Evolutionary conservation across 2,888 invertebrate species (phyloP).

Genomic region (Autographa pulchrina): DNA sequence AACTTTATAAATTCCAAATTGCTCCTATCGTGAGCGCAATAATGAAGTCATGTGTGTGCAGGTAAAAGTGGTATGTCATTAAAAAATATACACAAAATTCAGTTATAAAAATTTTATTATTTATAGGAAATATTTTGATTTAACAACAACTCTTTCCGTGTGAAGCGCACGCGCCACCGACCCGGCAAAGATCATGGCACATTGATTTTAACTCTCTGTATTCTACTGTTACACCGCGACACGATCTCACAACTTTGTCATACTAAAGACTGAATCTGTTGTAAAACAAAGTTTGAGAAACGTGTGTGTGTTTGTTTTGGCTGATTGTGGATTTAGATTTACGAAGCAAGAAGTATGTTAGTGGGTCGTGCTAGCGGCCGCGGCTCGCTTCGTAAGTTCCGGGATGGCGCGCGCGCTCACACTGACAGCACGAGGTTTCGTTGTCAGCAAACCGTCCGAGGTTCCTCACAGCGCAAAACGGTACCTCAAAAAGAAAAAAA

Average conservation of each 20-base stretch:
- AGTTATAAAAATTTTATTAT: constrained; percentile 89
- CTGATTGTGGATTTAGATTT: constrained; percentile 42
- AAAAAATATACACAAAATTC: constrained; percentile 76
- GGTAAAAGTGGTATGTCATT: neutral
- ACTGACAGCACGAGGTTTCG: constrained; percentile 74
- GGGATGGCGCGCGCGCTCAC: constrained; percentile 66
- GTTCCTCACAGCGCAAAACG: constrained; percentile 65
- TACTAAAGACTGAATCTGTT: neutral
- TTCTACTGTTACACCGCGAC: constrained; percentile 25
- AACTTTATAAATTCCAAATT: neutral
- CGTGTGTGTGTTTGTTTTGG: constrained; percentile 11
- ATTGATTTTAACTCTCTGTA: constrained; percentile 55
- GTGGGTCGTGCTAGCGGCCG: constrained; percentile 40
- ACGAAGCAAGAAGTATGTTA: constrained; percentile 46
- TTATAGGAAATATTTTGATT: constrained; percentile 89
- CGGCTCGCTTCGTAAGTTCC: constrained; percentile 43
- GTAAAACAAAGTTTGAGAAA: neutral
- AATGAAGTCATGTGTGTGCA: neutral
- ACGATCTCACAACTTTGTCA: constrained; percentile 5
- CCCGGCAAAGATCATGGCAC: constrained; percentile 77
- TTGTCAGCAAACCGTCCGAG: constrained; percentile 82
- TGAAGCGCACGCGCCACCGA: constrained; percentile 68
- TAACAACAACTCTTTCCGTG: constrained; percentile 81
- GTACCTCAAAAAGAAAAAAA: constrained; percentile 62
- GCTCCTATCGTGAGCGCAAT: no score